Base-by-base conservation (phyloP, 1,140 invertebrate species). In the Pogonus chalceus region DNA sequence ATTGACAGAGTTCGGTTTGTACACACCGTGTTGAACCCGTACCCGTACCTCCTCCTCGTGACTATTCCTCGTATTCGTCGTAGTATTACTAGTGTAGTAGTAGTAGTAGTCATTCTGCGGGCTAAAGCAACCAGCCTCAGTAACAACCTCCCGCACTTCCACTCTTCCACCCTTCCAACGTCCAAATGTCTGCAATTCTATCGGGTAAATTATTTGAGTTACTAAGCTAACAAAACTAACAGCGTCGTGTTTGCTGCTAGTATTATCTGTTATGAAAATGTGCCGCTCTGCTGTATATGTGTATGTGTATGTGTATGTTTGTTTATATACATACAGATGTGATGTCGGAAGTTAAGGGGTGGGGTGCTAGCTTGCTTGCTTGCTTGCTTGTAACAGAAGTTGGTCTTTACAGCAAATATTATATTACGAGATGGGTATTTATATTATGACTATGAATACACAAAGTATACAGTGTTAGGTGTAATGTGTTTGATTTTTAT, bases 201-300 rank as follows among this genome's bases (percentile, higher is more conserved):
- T 64, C 60, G 65, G 64, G 64, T 67, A 67, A 69, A 69, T 69
- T 67, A 69, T 69, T 69, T 67, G 67, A 69, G 65, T 66, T 69
- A 62, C 64, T 66, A 60, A 66, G 65, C 66, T 66, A 67, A 67
- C 65, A 67, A 63, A 67, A 67, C 65, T 68, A 68, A 68, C 65
- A 60, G 65, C 46, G 62, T 53, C 43, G 22, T 68, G 62, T 68
- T 67, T 68, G 60, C 65, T 35, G 51, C 56, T 51, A 35, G 65
- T 64, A 67, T 68, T 66, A 68, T 64, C 62, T 62, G 59, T 62
- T 58, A 64, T 66, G 63, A 66, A 68, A 65, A 66, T 62, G 62
- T 62, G 63, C 55, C 55, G 56, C 60, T 62, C 59, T 63, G 58
- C 18, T 16, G 37, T 43, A 43, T 16, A 10, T 43, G 26, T n/a